A percentile compares a stretch with the other conserved stretches of the same genome.
Evolutionary conservation across 2,113 vertebrate genomes (phyloP).

Genomic region (Falcunculus frontatus): DNA sequence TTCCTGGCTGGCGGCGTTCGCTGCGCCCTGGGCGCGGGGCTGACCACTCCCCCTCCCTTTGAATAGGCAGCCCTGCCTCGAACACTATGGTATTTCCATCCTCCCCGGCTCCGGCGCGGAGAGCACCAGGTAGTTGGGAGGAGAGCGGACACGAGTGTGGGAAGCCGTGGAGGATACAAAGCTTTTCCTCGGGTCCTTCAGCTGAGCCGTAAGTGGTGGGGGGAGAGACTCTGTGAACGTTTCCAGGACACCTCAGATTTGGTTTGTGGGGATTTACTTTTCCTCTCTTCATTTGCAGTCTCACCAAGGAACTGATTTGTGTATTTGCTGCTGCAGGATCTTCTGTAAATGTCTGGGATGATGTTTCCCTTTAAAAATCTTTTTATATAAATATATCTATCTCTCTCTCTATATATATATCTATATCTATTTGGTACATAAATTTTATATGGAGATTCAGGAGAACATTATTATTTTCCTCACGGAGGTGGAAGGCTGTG

Average conservation of each 20-base stretch:
- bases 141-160: conserved; percentile 42
- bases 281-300: neutral
- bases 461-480: neutral
- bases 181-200: conserved; percentile 21
- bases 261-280: neutral
- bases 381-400: no score
- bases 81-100: conserved; percentile 82
- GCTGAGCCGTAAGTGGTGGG: conserved; percentile 63
- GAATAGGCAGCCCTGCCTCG: conserved; percentile 83
- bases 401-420: no score
- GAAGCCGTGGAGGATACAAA: conserved; percentile 22
- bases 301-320: neutral
- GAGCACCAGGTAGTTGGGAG: conserved; percentile 71
- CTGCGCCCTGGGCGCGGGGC: conserved; percentile 21
- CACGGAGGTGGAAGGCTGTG: neutral
- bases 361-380: neutral
- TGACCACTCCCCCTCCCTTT: conserved; percentile 78
- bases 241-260: neutral
- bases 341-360: neutral
- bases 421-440: neutral
- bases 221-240: neutral
- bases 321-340: neutral
- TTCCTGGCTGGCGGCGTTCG: neutral
- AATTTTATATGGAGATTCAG: neutral
- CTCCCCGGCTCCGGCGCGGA: conserved; percentile 72